A percentile compares a stretch with the other conserved stretches of the same genome.
Evolutionary conservation across 2,797 vertebrate genomes (phyloP).

Genomic region (Lacerta viridis): DNA sequence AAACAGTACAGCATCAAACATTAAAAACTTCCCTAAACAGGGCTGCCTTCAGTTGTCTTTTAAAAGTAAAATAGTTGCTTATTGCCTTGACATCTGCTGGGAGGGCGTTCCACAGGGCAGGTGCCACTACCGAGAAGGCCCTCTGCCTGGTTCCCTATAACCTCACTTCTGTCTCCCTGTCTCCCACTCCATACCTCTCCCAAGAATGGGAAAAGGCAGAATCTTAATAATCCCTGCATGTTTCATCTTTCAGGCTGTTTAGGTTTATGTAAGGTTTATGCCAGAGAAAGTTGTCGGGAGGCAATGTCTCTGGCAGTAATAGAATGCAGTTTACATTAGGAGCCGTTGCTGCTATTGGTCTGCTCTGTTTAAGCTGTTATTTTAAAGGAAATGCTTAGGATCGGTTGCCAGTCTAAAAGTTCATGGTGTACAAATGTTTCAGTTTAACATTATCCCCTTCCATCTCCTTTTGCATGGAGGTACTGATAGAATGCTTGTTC

Average conservation of each 20-base stretch:
- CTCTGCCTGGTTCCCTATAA: no score
- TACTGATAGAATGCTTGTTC: background rate
- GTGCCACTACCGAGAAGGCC: no score
- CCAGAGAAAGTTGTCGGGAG: background rate
- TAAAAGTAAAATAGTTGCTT: no score
- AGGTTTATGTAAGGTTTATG: background rate
- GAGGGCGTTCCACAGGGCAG: no score
- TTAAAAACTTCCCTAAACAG: no score
- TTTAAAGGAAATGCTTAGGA: background rate
- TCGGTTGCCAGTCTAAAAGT: background rate
- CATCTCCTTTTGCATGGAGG: background rate
- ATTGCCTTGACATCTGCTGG: no score
- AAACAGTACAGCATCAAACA: no score
- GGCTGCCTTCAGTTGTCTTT: no score
- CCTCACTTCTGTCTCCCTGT: no score
- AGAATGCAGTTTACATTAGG: background rate
- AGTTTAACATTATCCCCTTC: background rate
- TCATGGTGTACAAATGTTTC: background rate
- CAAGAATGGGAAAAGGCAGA: background rate
- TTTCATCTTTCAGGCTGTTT: background rate
- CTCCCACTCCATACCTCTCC: background rate
- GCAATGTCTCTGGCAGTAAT: background rate
- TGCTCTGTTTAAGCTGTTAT: background rate
- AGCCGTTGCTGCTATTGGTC: background rate
- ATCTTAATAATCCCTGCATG: background rate